Base-by-base conservation (phyloP, 2,797 vertebrate genomes). In the Rhinophrynus dorsalis region DNA sequence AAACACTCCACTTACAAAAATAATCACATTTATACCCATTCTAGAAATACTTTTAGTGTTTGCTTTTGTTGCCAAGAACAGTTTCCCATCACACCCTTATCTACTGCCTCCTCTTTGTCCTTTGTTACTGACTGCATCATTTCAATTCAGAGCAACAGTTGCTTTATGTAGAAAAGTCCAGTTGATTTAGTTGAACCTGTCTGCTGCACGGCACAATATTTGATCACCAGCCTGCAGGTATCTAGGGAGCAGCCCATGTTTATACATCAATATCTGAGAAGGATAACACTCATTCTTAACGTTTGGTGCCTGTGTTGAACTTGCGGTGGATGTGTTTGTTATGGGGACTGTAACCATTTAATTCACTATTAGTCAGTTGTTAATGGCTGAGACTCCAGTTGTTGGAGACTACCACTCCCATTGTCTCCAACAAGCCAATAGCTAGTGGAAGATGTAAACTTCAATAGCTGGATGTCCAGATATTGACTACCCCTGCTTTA, bases 241-340 rank as follows among this genome's bases (percentile, higher is more conserved):
- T 35, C 58, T 24, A 62, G 48, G 48, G 40, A 62, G 50, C n/a
- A 55, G 27, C 2, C 30, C 20, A 20, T 70, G 67, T 70, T 62
- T 62, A 62, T 55, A 62, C 38, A 55, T 55, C 38, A 62, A 33
- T 62, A 40, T 23, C 18, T 48, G 33, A 12, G 47, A 42, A 60
- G 42, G 35, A 69, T 12, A 17, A 12, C 45, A 51, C 35, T 40
- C 42, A 47, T 62, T 62, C 38, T 9, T 24, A 13, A 54, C 40
- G 37, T 20, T 26, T 27, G 27, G 20, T 44, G 15, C 26, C 17
- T 64, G 6, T 13, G 24, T 58, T 37, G 11, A 37, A 59, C 45
- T 50, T 21, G 7, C 30, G 56, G 3, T 33, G 5, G 35, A 30
- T 45, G 42, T 29, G 1, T 58, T 45, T 48, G 5, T 45, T 15